Conservation (phyloP, 2,888 invertebrate species). For the Drosophila pegasa region DNA sequence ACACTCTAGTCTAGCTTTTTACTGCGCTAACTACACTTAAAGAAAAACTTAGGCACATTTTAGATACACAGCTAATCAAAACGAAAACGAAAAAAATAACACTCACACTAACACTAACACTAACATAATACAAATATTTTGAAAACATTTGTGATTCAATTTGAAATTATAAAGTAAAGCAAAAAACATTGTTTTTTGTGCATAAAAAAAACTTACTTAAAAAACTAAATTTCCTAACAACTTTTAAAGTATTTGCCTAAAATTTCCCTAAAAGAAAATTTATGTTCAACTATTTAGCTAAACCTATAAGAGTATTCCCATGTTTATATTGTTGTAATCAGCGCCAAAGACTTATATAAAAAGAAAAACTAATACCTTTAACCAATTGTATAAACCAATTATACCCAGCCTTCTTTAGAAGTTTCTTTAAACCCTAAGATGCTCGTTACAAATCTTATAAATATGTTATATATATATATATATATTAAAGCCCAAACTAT, state of each 20-base stretch:
- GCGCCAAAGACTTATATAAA: constrained; percentile 71
- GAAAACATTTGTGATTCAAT: constrained; percentile 75
- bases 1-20: constrained; percentile 51
- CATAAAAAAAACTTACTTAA: constrained; percentile 25
- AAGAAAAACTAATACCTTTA: constrained; percentile 14
- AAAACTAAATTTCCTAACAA: constrained; percentile 47
- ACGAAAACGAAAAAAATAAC: constrained; percentile 25
- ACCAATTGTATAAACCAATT: constrained; percentile 34
- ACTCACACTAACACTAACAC: constrained; percentile 35
- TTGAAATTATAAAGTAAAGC: constrained; percentile 58
- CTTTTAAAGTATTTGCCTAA: constrained; percentile 64
- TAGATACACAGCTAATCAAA: constrained; percentile 43
- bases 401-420: constrained; percentile 63
- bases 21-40: constrained; percentile 28
- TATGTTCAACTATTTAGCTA: constrained; percentile 43
- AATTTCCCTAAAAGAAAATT: constrained; percentile 40
- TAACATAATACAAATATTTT: constrained; percentile 62
- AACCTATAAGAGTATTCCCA: constrained; percentile 36
- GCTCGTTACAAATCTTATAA: constrained; percentile 47
- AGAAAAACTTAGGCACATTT: constrained; percentile 50
- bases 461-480: constrained; percentile 27
- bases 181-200: constrained; percentile 55
- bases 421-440: constrained; percentile 32
- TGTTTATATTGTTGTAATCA: constrained; percentile 63
- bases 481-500: constrained; percentile 40